Evolutionary conservation across 35 echinoderm and acorn worm genomes (phyloP), one percentile per base, ranked within the genome.

Genomic region (Patiria miniata): DNA sequence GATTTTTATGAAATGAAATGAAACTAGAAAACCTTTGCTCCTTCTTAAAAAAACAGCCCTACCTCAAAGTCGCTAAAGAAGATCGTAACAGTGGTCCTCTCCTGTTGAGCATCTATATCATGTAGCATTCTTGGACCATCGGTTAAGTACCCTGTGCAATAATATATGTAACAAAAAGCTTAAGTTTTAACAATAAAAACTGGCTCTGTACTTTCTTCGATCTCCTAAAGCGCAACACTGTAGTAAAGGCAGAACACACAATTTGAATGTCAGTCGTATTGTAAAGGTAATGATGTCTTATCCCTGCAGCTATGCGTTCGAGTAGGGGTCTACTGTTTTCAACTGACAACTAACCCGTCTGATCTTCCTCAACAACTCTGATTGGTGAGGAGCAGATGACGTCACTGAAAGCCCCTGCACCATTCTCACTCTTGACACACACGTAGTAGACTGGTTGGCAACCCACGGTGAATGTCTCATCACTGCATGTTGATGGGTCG

Each of bases 391-490:
- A 86, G 26, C 60, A 76, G 17, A 58, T 58, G 17, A 54, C 34
- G 8, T 37, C 44, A 37, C 77, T 81, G 29, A 89, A 60, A 21
- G 77, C 78, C 0, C 87, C 77, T 2, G 87, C 87, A 19, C 87
- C 87, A 82, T 89, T 89, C 38, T 89, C 78, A 1, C 77, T 58
- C 52, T 81, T 89, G 4, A 79, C 87, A 37, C 77, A 81, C 7
- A 89, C 55, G 54, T 89, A 89, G 39, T 89, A 89, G 22, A 89
- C 37, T 39, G 87, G 87, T 39, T 68, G 55, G 37, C 53, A 42
- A 1, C 30, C 38, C 30, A 0, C 0, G 1, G n/a, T 26, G 33
- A 85, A 85, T 34, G 19, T 12, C 34, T 69, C 3, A 39, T 85
- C 83, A 33, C 30, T n/a, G 28, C 83, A 85, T 33, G 33, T 81